Base-by-base conservation (phyloP, 53 echinoderm and acorn worm species). In the Astropecten irregularis region DNA sequence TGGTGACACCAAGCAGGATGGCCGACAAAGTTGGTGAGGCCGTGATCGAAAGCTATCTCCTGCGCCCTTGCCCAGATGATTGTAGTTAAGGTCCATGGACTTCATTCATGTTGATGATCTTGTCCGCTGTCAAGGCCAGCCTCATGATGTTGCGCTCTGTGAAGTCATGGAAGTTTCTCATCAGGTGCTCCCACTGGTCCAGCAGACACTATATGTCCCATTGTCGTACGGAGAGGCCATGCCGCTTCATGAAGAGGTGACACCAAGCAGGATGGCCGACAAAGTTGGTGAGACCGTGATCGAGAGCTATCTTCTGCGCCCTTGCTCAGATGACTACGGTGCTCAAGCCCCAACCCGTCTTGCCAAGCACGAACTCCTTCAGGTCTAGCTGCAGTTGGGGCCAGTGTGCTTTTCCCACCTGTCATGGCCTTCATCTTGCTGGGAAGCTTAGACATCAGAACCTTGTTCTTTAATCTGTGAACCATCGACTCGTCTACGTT, bases 401-500 rank as follows among this genome's bases (percentile, higher is more conserved):
- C 37, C 54, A 77, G 5, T 31, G 2, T 0, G 67, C 29, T 20
- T 52, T 79, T n/a, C 15, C 21, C 56, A 35, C 40, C 56, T 26
- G 42, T 67, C 16, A 15, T 56, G 16, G 68, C 56, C 40, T 25
- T 40, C 42, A 51, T 77, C 36, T 68, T 68, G n/a, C 18, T 14
- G 1, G 77, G 77, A 25, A 55, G 29, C 40, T 68, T 66, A n/a
- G 50, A 28, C 32, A 87, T 19, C 27, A 37, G 16, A 1, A 22
- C 25, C 55, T 39, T 51, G 55, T 83, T 79, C 38, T 33, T 53
- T 79, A 68, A 87, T 14, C 48, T 26, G 21, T 68, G 87, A 1
- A 86, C 77, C 67, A 67, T 52, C 14, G 77, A 77, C 66, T 86
- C 79, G 22, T 67, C 57, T 29, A 86, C 77, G 19, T 46, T 49